Base-by-base conservation (phyloP, 2,113 vertebrate genomes). In the Vanacampus margaritifer region DNA sequence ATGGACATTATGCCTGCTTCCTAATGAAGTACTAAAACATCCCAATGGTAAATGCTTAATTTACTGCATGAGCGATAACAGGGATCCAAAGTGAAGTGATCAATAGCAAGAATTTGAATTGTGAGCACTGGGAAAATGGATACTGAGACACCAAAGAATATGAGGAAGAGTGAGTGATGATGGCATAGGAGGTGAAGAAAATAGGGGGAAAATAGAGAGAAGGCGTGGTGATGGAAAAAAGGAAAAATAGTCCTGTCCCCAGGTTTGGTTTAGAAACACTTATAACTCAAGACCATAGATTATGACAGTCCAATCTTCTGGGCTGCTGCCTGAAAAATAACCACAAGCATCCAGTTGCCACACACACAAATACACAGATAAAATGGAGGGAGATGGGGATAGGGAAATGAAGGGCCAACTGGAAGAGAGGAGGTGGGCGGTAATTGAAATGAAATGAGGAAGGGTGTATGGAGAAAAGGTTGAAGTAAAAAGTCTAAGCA, bases 261-360 rank as follows among this genome's bases (percentile, higher is more conserved):
- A 69, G 81, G 82, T 90, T 88, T 89, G 85, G 86, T 84, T 86
- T 87, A 86, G 83, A 87, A 89, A 90, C 89, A 89, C 86, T 91
- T 91, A 92, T 92, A 91, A 91, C 89, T 92, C 91, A 90, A 76
- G 66, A 79, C 86, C 88, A 92, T 91, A 89, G 90, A 90, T 92
- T 92, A 92, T 92, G 90, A 91, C 90, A 91, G 90, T 81, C 89
- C 89, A 90, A 92, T 90, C 87, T 90, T 88, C 85, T 86, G 86
- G 86, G 84, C 87, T 77, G 83, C 79, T 84, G 89, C 82, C 78
- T 91, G 90, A 92, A 88, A 90, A 91, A 91, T 90, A 91, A 92
- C 87, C 90, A 86, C 72, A 82, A 79, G 79, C 77, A 72, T n/a
- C 68, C 68, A 62, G 54, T 68, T 82, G 76, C 85, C 76, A 82